phyloP scores from a whole-genome alignment of 53 echinoderm and acorn worm genomes.

The Actinopyga echinites region DNA sequence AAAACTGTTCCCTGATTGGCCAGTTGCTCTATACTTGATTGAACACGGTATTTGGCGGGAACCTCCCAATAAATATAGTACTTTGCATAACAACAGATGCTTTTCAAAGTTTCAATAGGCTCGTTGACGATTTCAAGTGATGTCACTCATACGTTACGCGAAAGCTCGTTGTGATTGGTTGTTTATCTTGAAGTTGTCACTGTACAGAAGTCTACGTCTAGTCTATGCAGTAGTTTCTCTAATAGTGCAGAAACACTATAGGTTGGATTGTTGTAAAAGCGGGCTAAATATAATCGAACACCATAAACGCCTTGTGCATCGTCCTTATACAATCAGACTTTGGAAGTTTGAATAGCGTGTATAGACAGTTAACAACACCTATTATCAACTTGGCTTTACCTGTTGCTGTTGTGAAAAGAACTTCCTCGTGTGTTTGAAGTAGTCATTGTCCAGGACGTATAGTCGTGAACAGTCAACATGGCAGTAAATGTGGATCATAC shows the following conservation, averaged over 20 bases:
- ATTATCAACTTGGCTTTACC: slow-evolving; percentile 47
- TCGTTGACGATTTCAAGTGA: slow-evolving; percentile 15
- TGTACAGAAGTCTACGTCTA: slow-evolving; percentile 20
- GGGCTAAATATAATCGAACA: slow-evolving; percentile 36
- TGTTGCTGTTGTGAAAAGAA: slow-evolving; percentile 47
- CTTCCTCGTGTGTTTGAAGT: slow-evolving; percentile 46
- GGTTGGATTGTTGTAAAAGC: slow-evolving; percentile 43
- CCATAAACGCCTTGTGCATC: slow-evolving; percentile 49
- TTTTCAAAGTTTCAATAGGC: slow-evolving; percentile 20
- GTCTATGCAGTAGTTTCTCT: background rate
- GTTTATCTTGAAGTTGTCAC: slow-evolving; percentile 25
- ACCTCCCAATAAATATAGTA: slow-evolving; percentile 16
- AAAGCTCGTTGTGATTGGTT: slow-evolving; percentile 16
- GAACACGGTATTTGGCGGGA: slow-evolving; percentile 37
- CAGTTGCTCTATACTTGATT: slow-evolving; percentile 1
- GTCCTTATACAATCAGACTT: slow-evolving; percentile 47
- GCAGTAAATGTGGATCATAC: slow-evolving; percentile 35
- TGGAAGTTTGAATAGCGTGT: slow-evolving; percentile 50
- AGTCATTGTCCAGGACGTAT: slow-evolving; percentile 39
- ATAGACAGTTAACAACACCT: slow-evolving; percentile 47
- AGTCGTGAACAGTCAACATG: slow-evolving; percentile 43
- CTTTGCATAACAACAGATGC: slow-evolving; percentile 30
- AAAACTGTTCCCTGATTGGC: slow-evolving; percentile 1
- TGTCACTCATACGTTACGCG: background rate
- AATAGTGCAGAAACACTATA: slow-evolving; percentile 16